A percentile compares a stretch with the other conserved stretches of the same genome.
Evolutionary conservation across 2,113 vertebrate genomes (phyloP).

Genomic region (Eurypyga helias): DNA sequence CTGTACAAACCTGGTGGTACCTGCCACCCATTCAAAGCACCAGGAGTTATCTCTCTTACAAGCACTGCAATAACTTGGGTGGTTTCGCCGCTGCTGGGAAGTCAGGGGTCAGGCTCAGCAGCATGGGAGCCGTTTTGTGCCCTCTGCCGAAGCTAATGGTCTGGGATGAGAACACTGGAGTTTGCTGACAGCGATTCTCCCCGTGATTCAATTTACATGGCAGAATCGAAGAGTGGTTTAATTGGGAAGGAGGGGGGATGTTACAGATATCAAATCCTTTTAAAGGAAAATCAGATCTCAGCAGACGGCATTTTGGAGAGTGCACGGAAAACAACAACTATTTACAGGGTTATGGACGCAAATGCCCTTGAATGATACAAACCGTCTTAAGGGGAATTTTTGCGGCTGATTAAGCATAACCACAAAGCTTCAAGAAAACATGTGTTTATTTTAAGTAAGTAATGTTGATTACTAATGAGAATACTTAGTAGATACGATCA

Average conservation of each 20-base stretch:
- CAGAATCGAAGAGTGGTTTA: not conserved
- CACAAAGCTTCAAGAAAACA: conserved; percentile 71
- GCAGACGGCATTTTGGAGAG: not conserved
- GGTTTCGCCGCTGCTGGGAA: not conserved
- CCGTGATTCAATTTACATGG: rapidly evolving
- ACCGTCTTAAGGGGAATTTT: conserved; percentile 65
- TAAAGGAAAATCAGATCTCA: not conserved
- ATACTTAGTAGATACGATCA: conserved; percentile 73
- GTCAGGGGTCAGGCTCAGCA: conserved; percentile 10
- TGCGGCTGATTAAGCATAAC: conserved; percentile 66
- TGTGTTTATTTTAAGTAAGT: conserved; percentile 74
- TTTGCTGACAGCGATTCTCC: not conserved
- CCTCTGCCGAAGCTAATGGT: rapidly evolving
- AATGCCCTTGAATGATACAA: conserved; percentile 71
- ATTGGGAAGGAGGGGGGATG: not conserved
- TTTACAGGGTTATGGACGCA: conserved; percentile 54
- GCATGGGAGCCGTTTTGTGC: not conserved
- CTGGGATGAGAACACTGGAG: not conserved
- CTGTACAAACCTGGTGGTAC: not conserved
- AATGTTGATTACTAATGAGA: conserved; percentile 73
- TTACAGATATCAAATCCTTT: not conserved
- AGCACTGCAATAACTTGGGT: not conserved
- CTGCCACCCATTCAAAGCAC: not conserved
- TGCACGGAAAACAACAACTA: not conserved
- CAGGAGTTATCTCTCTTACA: not conserved